phyloP scores from a whole-genome alignment of 2,888 invertebrate species.

The Caenorhabditis macrosperma region DNA sequence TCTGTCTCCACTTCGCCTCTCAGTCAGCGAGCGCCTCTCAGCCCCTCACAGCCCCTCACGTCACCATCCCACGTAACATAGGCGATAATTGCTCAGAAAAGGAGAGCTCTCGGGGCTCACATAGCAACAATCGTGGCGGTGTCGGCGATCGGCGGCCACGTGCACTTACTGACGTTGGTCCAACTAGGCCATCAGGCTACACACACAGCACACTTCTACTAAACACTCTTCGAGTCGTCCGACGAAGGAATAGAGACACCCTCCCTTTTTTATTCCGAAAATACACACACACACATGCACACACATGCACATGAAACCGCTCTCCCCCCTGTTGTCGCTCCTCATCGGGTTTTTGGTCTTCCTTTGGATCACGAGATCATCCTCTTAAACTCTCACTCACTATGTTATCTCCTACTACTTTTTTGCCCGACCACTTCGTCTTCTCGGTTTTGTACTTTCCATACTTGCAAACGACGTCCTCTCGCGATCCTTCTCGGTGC shows the following conservation, averaged over 20 bases:
- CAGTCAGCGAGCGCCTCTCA: too few relatives aligned
- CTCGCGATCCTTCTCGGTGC: background rate
- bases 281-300: conserved; percentile 34
- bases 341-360: conserved; percentile 30
- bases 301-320: conserved; percentile 42
- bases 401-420: background rate
- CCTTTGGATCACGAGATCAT: conserved; percentile 28
- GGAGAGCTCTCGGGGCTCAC: background rate
- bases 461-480: conserved; percentile 1
- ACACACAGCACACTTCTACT: conserved; percentile 31
- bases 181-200: conserved; percentile 40
- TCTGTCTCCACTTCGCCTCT: background rate
- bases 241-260: conserved; percentile 39
- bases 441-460: background rate
- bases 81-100: conserved; percentile 5
- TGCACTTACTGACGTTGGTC: conserved; percentile 22
- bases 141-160: too few relatives aligned
- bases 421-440: background rate
- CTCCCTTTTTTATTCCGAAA: conserved; percentile 49
- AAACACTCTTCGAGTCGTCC: background rate
- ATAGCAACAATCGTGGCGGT: background rate
- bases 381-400: conserved; percentile 2
- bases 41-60: background rate
- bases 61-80: background rate
- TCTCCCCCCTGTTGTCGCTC: background rate